Base-by-base conservation (phyloP, 2,113 vertebrate species). In the Rattus norvegicus region DNA sequence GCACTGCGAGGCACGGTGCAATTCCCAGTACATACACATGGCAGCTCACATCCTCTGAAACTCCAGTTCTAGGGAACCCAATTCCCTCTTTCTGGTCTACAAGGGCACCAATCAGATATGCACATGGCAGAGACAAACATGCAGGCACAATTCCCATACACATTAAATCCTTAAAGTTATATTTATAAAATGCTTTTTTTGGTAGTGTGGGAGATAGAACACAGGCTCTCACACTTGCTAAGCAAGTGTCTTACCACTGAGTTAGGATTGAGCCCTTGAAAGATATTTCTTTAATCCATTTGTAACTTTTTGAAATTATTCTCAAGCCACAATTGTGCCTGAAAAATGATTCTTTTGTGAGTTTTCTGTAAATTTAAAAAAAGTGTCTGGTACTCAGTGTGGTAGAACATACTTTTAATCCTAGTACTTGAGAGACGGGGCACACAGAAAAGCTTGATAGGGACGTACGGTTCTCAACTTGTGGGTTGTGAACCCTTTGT, bases 271-370 rank as follows among this genome's bases (percentile, higher is more conserved):
- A 65, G 56, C 24, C 56, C 22, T 84, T 63, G 36, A 43, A 43
- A 84, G 56, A 6, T 75, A 67, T 83, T 93, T 84, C 30, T 93
- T 94, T 92, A 91, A 96, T 73, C 13, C 56, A 92, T 47, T 7
- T 80, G 65, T 26, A 79, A 77, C n/a, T 76, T 65, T 96, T 94
- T 81, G 43, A 94, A 93, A 93, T 84, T 91, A 95, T 89, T 94
- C 79, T 90, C 26, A 96, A 90, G n/a, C 10, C 49, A 97, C 2
- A 91, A 83, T 76, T 95, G 3, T 93, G 83, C 39, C 52, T 88
- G 10, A 4, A 90, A 90, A 94, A 4, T 28, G 22, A 49, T 56
- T 79, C 89, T 85, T 85, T 61, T 73, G 39, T 87, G 11, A 52
- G 65, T 87, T 80, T 86, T 63, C 56, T 52, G 36, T 87, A 96